Evolutionary conservation across 2,113 vertebrate species (phyloP), one percentile per base, ranked within the genome.

Genomic region (Uria lomvia): DNA sequence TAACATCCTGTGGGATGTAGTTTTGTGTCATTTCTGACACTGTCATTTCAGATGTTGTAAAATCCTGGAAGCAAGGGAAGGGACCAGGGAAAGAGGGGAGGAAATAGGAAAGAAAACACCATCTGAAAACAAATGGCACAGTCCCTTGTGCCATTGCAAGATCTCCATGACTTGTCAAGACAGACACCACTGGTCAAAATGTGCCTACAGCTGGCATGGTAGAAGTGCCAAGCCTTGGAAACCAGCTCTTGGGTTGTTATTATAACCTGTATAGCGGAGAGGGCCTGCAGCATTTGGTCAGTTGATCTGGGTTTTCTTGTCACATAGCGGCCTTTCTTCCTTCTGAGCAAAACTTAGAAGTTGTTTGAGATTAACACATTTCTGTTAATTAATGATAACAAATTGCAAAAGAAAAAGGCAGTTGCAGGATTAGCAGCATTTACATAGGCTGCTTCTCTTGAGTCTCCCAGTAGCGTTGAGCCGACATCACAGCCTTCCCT

Each of bases 21-120:
- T 75, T 90, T 43, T 59, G 23, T 90, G 78, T 73, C 42, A 68
- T 78, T 84, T 84, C 56, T 84, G 68, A 87, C 59, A 77, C 2
- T 76, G 70, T 71, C 76, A 86, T 82, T 91, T 96, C 80, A 85
- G 83, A 91, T 59, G 45, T 7, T 91, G 66, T 67, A 92, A 89
- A 93, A 79, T 83, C 63, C 43, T 83, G 66, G 23, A 88, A 94
- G 66, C 12, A 29, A 73, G 66, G 70, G 50, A 96, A 94, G 32
- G 29, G 47, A 65, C 17, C 8, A 34, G 36, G 14, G 47, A 27
- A 70, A 49, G 26, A 56, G 43, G 24, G 60, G 32, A 83, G 21
- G 62, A 93, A 90, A 84, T 1, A 77, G 50, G 77, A 94, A 32
- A 80, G 66, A 65, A 96, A 93, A 84, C 22, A 43, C 18, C 21